Percentiles rank a stretch among this genome's conserved stretches.
Conservation (phyloP, 2,797 vertebrate species). For the Dermochelys coriacea region DNA sequence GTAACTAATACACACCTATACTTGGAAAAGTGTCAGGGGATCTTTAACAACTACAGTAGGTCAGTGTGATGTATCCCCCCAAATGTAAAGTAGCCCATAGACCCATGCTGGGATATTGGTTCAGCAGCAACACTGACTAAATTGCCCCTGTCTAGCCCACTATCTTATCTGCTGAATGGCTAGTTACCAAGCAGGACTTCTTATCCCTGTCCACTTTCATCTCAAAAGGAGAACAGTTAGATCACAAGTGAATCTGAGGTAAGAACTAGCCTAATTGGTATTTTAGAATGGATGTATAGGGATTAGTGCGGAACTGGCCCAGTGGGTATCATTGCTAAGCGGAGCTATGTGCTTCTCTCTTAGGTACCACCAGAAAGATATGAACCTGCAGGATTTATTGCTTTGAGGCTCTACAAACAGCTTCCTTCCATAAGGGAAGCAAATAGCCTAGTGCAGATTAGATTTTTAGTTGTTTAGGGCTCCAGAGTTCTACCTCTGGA, state of each 20-base stretch:
- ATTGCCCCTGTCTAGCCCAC: not conserved
- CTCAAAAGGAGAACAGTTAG: not conserved
- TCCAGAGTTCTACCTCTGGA: not conserved
- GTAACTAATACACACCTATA: not conserved
- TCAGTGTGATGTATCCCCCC: not conserved
- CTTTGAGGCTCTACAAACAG: not conserved
- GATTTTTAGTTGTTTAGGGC: not conserved
- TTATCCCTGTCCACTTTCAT: not conserved
- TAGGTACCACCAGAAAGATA: not conserved
- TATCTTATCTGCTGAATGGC: not conserved
- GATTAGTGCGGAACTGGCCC: not conserved
- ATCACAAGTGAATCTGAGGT: not conserved
- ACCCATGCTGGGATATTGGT: not conserved
- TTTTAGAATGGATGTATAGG: not conserved
- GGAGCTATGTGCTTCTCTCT: not conserved
- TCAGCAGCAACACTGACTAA: not conserved
- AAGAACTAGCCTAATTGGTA: conserved; percentile 3
- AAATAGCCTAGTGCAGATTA: not conserved
- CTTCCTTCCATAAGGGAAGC: not conserved
- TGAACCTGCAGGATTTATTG: not conserved
- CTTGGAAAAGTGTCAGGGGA: not conserved
- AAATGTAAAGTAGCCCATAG: not conserved
- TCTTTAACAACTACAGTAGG: not conserved
- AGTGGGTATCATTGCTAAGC: not conserved
- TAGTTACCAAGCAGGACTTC: not conserved